phyloP scores from a whole-genome alignment of 2,888 invertebrate species.

The Neria commutata region DNA sequence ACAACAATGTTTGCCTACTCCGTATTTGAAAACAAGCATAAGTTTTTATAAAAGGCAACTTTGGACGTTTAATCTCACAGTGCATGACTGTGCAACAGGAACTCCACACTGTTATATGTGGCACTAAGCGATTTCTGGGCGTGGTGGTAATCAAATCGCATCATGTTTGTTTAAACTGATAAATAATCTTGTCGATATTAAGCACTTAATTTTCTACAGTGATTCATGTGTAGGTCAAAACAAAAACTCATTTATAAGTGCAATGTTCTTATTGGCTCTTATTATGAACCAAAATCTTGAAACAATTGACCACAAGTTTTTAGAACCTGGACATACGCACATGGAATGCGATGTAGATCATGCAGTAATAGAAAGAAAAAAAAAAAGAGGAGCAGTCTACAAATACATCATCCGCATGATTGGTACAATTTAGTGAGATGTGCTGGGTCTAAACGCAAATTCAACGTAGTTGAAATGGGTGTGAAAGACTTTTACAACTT shows the following conservation, averaged over 20 bases:
- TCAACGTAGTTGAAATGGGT: slow-evolving; percentile 27
- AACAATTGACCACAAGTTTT: slow-evolving; percentile 18
- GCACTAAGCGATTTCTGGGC: slow-evolving; percentile 22
- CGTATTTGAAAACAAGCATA: too few relatives aligned
- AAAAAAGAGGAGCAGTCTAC: slow-evolving; percentile 9
- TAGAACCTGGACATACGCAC: slow-evolving; percentile 16
- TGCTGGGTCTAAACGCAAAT: slow-evolving; percentile 24
- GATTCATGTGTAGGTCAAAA: too few relatives aligned
- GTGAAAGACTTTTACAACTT: slow-evolving; percentile 23
- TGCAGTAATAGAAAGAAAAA: slow-evolving; percentile 14
- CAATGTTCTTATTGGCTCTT: too few relatives aligned
- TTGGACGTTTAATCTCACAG: slow-evolving; percentile 22
- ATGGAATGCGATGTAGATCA: too few relatives aligned
- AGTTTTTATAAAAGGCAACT: slow-evolving; percentile 15
- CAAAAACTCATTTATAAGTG: too few relatives aligned
- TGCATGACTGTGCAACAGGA: slow-evolving; percentile 15
- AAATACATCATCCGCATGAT: slow-evolving; percentile 3
- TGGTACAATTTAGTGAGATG: slow-evolving; percentile 19
- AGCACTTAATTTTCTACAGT: slow-evolving; percentile 20
- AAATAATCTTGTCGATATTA: slow-evolving; percentile 1
- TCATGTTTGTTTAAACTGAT: slow-evolving; percentile 19
- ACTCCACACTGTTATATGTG: slow-evolving; percentile 20
- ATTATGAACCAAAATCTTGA: too few relatives aligned
- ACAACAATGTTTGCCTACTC: slow-evolving; percentile 24
- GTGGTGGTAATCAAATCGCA: slow-evolving; percentile 19